Base-by-base conservation (phyloP, 2,113 vertebrate genomes). In the Pandion haliaetus region DNA sequence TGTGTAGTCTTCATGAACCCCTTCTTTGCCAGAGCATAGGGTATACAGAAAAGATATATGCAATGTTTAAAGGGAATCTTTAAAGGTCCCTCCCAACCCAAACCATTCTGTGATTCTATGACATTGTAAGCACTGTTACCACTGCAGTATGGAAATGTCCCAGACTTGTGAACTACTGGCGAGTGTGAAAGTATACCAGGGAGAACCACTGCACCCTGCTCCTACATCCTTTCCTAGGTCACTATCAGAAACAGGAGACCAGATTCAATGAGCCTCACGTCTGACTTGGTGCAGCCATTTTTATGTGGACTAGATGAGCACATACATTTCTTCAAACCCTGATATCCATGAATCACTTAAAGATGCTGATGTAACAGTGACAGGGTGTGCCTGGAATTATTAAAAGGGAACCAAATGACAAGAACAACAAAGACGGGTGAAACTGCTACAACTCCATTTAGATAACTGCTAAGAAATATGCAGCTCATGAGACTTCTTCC, bases 371-470 rank as follows among this genome's bases (percentile, higher is more conserved):
- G 90, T 92, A 97, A 96, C 44, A 85, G 86, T 0, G 0, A 73
- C 61, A 96, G 97, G 92, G 95, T 65, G 86, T 93, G 89, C 82
- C 80, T 85, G 40, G 59, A 86, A 86, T 92, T 86, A 96, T n/a
- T 96, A 82, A 95, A 93, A 88, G 73, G 31, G 61, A 95, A 90
- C 47, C 88, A 86, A 96, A 83, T 66, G 67, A 88, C 86, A 95
- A 59, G 65, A 88, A 89, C 71, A 91, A 84, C 62, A 93, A 86
- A 84, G 86, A 93, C 10, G 6, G 40, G 17, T 84, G 76, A 97
- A 95, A 96, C 88, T 59, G 77, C 86, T 52, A 26, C 73, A 83
- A 70, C 45, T 77, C 40, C 54, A 88, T 24, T 32, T 21, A 78
- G 42, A 34, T n/a, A 96, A 25, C 84, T 82, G 34, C 50, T 82